Evolutionary conservation across 2,797 vertebrate genomes (phyloP).

Genomic region (Squalus acanthias): DNA sequence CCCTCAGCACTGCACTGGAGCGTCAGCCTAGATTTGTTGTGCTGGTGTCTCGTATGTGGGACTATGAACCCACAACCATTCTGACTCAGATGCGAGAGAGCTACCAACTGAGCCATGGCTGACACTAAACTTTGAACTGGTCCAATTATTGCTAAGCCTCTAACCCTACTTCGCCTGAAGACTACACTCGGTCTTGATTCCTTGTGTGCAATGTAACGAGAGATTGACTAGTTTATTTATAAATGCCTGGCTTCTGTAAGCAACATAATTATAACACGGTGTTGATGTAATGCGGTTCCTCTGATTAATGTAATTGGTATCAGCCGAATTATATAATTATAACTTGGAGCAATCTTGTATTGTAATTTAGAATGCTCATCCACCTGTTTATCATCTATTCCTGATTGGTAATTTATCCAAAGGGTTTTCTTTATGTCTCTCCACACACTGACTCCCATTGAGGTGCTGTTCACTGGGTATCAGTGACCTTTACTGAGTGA

Average conservation of each 20-base stretch:
- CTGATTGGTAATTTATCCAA: slow-evolving; percentile 36
- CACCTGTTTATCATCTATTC: slow-evolving; percentile 22
- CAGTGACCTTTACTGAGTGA: background rate
- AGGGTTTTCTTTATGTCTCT: background rate
- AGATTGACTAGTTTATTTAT: slow-evolving; percentile 30
- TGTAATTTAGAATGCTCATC: slow-evolving; percentile 24
- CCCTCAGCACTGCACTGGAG: no score
- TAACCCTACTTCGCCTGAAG: background rate
- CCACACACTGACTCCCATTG: background rate
- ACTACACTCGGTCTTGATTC: background rate
- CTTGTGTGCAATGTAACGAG: background rate
- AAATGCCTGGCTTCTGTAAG: slow-evolving; percentile 22
- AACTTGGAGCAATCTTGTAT: slow-evolving; percentile 31
- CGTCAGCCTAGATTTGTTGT: no score
- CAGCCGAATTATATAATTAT: slow-evolving; percentile 26
- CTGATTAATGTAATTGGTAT: slow-evolving; percentile 36
- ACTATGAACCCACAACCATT: no score
- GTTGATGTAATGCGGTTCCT: slow-evolving; percentile 24
- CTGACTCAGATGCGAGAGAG: no score
- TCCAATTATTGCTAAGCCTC: background rate
- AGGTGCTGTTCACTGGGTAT: background rate
- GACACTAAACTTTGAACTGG: background rate
- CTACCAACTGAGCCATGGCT: no score
- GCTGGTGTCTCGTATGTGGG: no score
- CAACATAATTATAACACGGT: slow-evolving; percentile 20